Percentiles rank a stretch among this genome's conserved stretches.
phyloP scores from a whole-genome alignment of 2,797 vertebrate genomes.

The Falco naumanni region DNA sequence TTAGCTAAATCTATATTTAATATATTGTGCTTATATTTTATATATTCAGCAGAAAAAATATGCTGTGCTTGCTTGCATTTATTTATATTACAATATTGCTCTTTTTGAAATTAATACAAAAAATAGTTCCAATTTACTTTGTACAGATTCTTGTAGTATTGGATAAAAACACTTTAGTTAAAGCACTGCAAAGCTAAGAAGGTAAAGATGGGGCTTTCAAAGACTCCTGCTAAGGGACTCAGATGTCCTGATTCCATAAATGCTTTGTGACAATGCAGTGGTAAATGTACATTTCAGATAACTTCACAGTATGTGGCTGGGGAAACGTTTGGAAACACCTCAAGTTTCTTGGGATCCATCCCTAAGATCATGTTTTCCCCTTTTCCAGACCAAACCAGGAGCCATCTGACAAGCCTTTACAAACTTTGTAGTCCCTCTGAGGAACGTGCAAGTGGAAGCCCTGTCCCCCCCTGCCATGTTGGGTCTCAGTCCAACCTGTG shows the following conservation, averaged over 20 bases:
- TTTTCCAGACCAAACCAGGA: neutral
- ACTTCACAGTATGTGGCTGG: neutral
- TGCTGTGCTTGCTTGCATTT: neutral
- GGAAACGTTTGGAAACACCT: neutral
- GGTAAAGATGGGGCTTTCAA: neutral
- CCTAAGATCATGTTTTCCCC: neutral
- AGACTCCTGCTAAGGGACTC: neutral
- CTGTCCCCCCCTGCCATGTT: neutral
- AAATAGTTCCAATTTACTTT: neutral
- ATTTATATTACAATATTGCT: neutral
- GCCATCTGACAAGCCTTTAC: neutral
- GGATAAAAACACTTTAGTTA: neutral
- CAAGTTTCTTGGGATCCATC: neutral
- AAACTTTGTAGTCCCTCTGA: neutral
- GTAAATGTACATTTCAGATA: neutral
- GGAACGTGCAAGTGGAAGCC: neutral
- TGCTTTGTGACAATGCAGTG: neutral
- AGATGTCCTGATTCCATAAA: neutral
- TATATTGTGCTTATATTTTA: neutral
- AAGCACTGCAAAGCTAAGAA: neutral
- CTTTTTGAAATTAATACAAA: neutral
- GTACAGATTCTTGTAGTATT: neutral
- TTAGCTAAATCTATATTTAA: slow-evolving; percentile 20
- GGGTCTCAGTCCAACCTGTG: neutral
- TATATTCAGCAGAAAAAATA: neutral